Evolutionary conservation across 2,888 invertebrate species (phyloP), one percentile per base, ranked within the genome.

Genomic region (Sicus ferrugineus): DNA sequence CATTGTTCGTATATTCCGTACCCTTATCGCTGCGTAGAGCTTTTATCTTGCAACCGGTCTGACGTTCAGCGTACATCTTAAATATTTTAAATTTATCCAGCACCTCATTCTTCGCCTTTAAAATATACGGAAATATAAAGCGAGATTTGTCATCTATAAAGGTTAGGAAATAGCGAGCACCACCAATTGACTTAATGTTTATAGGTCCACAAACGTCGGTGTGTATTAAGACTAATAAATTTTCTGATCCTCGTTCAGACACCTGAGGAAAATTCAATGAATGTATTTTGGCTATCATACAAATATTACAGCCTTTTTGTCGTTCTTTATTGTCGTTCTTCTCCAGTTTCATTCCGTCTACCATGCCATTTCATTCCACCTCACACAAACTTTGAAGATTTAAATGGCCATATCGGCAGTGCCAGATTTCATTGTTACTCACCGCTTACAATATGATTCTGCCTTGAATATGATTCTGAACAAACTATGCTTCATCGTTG

Each of bases 191-290:
- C n/a, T 16, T 11, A 9, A 21, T 28, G n/a, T 68, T 63, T 6
- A 70, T 69, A 2, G 72, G 72, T 1, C 71, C 69, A 26, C 72
- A 73, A 7, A 73, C 64, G 34, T 73, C 69, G 2, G 67, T 46
- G 46, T 68, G 69, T n/a, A 70, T 67, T 58, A 73, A 31, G 23
- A 72, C 56, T n/a, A 73, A 42, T 16, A 63, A 30, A 14, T 68
- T 54, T 16, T 38, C 50, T 5, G 69, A 42, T 54, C 61, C 21
- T 5, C 42, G 50, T 7, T 59, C 46, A 4, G 66, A 67, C 9
- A 50, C 34, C 11, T 38, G 34, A 26, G 64, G 61, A 30, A 72
- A 68, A 9, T 68, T 66, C 9, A 3, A 34, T 9, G 61, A 54
- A 61, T 56, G 31, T 16, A 73, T 69, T 68, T 71, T 69, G 26